These are phyloP conservation scores for Cerastis leucographa DNA, from an alignment of 2,888 invertebrate species.

Conservation along the genomic window DNA sequence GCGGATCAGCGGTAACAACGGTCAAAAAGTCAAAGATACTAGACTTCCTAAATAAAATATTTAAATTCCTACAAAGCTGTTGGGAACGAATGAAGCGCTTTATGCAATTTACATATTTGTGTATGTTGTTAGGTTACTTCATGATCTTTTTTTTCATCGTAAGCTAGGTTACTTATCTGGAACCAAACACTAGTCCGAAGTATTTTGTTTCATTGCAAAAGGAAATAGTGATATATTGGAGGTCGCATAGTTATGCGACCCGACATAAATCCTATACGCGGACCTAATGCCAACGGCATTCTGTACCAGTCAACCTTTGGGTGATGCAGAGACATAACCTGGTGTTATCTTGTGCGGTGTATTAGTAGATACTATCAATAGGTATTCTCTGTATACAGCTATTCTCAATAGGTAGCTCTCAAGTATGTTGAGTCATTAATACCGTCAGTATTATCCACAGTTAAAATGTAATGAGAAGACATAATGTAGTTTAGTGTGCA, in stretches of 20 bases:
- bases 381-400: no score
- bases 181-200: constrained; percentile 4
- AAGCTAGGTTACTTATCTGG: not conserved
- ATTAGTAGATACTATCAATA: not conserved
- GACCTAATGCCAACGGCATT: no score
- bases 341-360: not conserved
- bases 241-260: constrained; percentile 15
- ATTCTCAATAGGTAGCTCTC: no score
- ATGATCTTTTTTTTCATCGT: not conserved
- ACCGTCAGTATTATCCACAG: no score
- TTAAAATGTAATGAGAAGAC: not conserved
- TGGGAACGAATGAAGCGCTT: not conserved
- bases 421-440: not conserved
- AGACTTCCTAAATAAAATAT: not conserved
- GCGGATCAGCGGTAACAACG: not conserved
- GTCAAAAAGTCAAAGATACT: not conserved
- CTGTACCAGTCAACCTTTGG: no score
- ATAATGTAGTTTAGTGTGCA: not conserved
- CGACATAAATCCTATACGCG: constrained; percentile 15
- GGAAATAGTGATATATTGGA: constrained; percentile 13
- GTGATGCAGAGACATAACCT: no score
- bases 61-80: not conserved
- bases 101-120: not conserved
- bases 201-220: constrained; percentile 11
- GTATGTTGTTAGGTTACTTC: not conserved